phyloP scores from a whole-genome alignment of 2,797 vertebrate genomes.

The Neosilurus hyrtlii region DNA sequence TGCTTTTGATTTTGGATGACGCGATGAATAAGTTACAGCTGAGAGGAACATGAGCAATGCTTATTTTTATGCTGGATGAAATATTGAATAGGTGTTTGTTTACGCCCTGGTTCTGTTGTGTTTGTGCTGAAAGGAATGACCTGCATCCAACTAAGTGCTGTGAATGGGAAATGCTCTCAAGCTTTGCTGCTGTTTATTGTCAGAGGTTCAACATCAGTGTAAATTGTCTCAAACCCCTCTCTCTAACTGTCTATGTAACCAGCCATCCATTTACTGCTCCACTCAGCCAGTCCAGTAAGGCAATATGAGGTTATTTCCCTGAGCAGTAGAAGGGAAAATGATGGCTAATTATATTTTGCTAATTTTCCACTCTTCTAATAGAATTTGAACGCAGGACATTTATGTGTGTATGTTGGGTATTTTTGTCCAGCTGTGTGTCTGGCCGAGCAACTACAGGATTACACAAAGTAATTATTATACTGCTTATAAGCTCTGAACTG shows the following conservation, averaged over 20 bases:
- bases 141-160: slow-evolving; percentile 18
- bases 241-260: slow-evolving; percentile 12
- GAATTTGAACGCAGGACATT: background rate
- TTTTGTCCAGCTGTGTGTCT: background rate
- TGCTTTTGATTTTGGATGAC: slow-evolving; percentile 69
- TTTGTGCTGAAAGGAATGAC: background rate
- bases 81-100: slow-evolving; percentile 47
- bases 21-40: slow-evolving; percentile 69
- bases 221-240: background rate
- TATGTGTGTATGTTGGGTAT: background rate
- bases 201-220: slow-evolving; percentile 16
- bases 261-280: slow-evolving; percentile 6
- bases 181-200: slow-evolving; percentile 26
- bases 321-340: slow-evolving; percentile 20
- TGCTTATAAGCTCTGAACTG: background rate
- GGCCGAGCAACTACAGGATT: background rate
- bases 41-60: slow-evolving; percentile 39
- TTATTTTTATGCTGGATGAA: slow-evolving; percentile 35
- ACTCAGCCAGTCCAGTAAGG: background rate
- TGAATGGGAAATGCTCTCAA: slow-evolving; percentile 12
- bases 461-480: background rate
- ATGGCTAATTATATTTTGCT: slow-evolving; percentile 4
- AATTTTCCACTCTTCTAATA: slow-evolving; percentile 9
- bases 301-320: background rate
- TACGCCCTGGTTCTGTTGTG: slow-evolving; percentile 23